phyloP scores from a whole-genome alignment of 2,113 vertebrate genomes.

The Brienomyrus brachyistius region DNA sequence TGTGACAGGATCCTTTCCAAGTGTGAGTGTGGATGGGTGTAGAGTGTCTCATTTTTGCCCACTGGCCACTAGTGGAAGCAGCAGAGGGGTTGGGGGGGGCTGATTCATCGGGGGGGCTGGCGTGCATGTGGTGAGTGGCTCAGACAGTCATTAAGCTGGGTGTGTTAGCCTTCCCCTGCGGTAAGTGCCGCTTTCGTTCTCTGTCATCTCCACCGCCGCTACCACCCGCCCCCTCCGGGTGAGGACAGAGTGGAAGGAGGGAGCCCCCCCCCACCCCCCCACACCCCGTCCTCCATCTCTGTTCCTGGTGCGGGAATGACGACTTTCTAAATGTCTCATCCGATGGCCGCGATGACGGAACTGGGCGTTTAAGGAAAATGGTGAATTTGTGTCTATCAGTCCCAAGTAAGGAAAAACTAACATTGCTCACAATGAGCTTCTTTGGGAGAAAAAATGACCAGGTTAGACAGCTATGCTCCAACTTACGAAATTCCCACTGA shows the following conservation, averaged over 20 bases:
- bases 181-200: slow-evolving; percentile 3
- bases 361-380: neutral
- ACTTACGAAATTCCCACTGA: no score
- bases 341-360: neutral
- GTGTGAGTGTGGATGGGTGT: neutral
- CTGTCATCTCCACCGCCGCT: neutral
- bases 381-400: neutral
- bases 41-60: neutral
- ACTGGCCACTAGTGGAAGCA: neutral
- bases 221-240: neutral
- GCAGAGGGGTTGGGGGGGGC: neutral
- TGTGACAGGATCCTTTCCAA: neutral
- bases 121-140: neutral
- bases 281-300: neutral
- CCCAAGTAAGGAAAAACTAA: neutral
- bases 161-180: neutral
- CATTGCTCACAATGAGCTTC: neutral
- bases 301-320: neutral
- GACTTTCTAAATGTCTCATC: neutral
- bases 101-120: no score
- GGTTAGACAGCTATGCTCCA: neutral
- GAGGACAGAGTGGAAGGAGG: neutral
- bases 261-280: neutral
- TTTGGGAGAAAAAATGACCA: neutral
- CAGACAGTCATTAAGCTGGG: slow-evolving; percentile 11